Evolutionary conservation across 2,888 invertebrate genomes (phyloP), one percentile per base, ranked within the genome.

Genomic region (Drosophila tripunctata): DNA sequence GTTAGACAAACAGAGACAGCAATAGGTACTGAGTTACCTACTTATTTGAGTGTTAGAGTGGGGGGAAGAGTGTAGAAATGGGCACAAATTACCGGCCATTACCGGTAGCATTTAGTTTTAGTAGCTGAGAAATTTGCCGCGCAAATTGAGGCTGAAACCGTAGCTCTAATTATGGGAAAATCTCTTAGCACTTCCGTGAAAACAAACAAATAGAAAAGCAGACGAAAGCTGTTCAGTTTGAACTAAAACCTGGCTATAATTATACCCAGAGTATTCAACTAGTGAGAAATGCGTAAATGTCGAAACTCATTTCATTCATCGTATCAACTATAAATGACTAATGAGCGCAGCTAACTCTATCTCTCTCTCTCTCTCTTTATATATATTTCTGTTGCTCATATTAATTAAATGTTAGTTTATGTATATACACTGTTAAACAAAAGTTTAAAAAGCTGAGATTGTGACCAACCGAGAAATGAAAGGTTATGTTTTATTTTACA

Each of bases 261-360:
- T 63, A 54, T 47, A 62, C 22, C n/a, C n/a, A n/a, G n/a, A n/a
- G n/a, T 24, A 44, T 40, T 40, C 51, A 31, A 33, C 41, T 68
- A 44, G 36, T 17, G n/a, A 48, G 60, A 74, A 67, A 67, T 70
- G 71, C 75, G 76, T 83, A 88, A 78, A 71, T 88, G 81, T 75
- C 76, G 72, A 76, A 77, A 73, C 78, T 50, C 87, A 88, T 88
- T 88, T 50, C 87, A 88, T 88, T 88, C 82, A 88, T 84, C 82
- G 82, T 78, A 86, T 88, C 84, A 80, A 80, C 81, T 81, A 65
- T 71, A 83, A 81, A 67, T 83, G 75, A 80, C 84, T 82, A 86
- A 87, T 83, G 86, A 74, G 65, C 54, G 35, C 35, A 36, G 30
- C 50, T 64, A 60, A 41, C 2, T 58, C 65, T 41, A 8, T 22